These are phyloP conservation scores for Dicyrtomina minuta DNA, from an alignment of 2,888 invertebrate species.

Conservation along the genomic window DNA sequence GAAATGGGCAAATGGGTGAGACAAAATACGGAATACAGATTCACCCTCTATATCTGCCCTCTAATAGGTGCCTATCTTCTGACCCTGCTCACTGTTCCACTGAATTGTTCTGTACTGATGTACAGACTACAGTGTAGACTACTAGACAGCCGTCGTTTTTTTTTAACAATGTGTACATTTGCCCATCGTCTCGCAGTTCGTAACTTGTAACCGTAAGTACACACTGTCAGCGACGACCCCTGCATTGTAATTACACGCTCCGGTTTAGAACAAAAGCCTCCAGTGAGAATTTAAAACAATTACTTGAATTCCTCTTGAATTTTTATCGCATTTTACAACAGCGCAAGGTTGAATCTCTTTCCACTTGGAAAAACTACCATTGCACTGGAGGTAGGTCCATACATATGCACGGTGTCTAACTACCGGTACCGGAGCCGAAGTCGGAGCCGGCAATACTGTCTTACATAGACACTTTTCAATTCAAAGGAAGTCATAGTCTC, in stretches of 20 bases:
- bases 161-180: constrained; percentile 12
- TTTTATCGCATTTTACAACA: constrained; percentile 40
- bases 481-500: no score
- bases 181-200: constrained; percentile 3
- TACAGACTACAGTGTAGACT: no score
- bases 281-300: constrained; percentile 53
- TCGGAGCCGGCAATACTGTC: no score
- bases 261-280: constrained; percentile 37
- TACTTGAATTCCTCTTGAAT: constrained; percentile 44
- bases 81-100: no score
- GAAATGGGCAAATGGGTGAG: neutral
- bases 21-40: no score
- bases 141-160: neutral
- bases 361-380: neutral
- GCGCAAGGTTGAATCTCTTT: constrained; percentile 35
- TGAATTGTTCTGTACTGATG: no score
- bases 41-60: no score
- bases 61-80: no score
- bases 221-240: constrained; percentile 23
- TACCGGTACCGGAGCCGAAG: no score
- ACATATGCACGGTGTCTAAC: no score
- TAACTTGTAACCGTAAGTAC: constrained; percentile 27
- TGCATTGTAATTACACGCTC: constrained; percentile 40
- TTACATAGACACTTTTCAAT: neutral
- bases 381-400: neutral